Evolutionary conservation across 2,797 vertebrate species (phyloP).

Genomic region (Acanthiza pusilla): DNA sequence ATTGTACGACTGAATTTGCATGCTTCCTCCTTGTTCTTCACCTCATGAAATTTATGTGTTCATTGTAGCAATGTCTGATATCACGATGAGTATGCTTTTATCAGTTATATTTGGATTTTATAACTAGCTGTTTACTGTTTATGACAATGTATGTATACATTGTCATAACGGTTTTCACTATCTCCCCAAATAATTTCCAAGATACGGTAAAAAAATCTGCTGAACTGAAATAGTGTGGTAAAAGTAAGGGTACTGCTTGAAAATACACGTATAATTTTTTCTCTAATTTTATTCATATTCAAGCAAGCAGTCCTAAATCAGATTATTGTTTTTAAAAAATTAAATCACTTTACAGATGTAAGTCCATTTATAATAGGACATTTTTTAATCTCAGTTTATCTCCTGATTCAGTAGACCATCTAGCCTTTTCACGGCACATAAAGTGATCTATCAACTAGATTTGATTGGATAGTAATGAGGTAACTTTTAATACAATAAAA

Average conservation of each 20-base stretch:
- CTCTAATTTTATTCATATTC: background rate
- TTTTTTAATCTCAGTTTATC: background rate
- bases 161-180: constrained; percentile 38
- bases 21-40: constrained; percentile 41
- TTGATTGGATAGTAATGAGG: background rate
- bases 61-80: constrained; percentile 38
- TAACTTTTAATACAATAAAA: background rate
- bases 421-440: background rate
- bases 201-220: background rate
- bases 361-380: background rate
- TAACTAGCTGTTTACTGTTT: constrained; percentile 45
- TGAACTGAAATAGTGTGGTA: constrained; percentile 38
- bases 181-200: constrained; percentile 49
- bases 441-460: background rate
- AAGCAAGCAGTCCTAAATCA: background rate
- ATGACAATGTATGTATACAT: background rate
- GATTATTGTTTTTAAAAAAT: background rate
- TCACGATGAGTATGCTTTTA: constrained; percentile 44
- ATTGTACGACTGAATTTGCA: constrained; percentile 61
- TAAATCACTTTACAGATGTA: background rate
- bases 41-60: constrained; percentile 64
- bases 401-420: background rate
- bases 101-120: constrained; percentile 59
- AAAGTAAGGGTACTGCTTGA: constrained; percentile 27
- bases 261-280: background rate